These are phyloP conservation scores for Tetraodon nigroviridis DNA, from an alignment of 2,113 vertebrate genomes.

Conservation along the genomic window DNA sequence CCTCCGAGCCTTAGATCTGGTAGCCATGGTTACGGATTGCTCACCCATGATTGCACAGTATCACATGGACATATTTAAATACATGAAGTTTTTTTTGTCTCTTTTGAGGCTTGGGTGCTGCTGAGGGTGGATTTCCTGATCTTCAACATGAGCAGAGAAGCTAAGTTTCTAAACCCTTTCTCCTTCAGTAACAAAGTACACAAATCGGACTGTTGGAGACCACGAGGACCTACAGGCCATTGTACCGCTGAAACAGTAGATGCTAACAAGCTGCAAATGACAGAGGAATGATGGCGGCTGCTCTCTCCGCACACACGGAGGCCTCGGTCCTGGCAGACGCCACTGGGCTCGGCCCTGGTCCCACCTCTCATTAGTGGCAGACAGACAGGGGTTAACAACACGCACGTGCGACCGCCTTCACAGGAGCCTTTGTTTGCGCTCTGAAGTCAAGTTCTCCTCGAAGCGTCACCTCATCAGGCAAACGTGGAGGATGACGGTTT, in stretches of 20 bases:
- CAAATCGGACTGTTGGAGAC: neutral
- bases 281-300: constrained; percentile 11
- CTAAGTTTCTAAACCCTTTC: no score
- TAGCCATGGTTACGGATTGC: constrained; percentile 27
- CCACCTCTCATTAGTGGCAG: constrained; percentile 55
- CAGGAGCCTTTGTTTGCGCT: constrained; percentile 15
- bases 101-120: neutral
- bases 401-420: constrained; percentile 3
- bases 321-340: constrained; percentile 46
- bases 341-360: constrained; percentile 33
- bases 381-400: constrained; percentile 44
- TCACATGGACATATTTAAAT: constrained; percentile 20
- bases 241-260: constrained; percentile 7
- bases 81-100: neutral
- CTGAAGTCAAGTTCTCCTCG: constrained; percentile 25
- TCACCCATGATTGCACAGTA: constrained; percentile 42
- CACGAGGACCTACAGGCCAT: neutral
- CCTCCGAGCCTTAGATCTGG: constrained; percentile 26
- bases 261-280: constrained; percentile 50
- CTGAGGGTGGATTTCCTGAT: no score
- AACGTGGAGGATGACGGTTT: neutral
- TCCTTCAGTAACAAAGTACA: no score
- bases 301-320: constrained; percentile 51
- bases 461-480: constrained; percentile 15
- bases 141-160: no score